phyloP scores from a whole-genome alignment of 2,113 vertebrate species.

The Miniopterus natalensis region DNA sequence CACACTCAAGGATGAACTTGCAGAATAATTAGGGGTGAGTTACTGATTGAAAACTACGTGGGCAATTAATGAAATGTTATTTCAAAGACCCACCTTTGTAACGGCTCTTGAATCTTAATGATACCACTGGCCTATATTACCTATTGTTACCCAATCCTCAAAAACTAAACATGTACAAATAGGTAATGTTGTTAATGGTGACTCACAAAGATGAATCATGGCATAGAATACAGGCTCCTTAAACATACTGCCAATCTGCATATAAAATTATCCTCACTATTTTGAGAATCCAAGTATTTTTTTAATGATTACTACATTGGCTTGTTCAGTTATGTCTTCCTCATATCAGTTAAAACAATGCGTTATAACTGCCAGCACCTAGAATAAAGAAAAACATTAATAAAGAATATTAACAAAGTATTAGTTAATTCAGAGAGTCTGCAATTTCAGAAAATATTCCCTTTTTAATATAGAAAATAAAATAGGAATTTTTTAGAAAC shows the following conservation, averaged over 20 bases:
- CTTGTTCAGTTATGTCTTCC: background rate
- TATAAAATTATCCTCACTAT: background rate
- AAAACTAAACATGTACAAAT: constrained; percentile 56
- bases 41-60: constrained; percentile 72
- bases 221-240: background rate
- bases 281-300: constrained; percentile 34
- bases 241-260: constrained; percentile 25
- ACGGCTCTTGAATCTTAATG: constrained; percentile 71
- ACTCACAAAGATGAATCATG: constrained; percentile 68
- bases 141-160: constrained; percentile 58
- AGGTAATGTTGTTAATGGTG: constrained; percentile 61
- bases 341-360: background rate
- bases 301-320: background rate
- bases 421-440: background rate
- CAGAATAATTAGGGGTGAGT: constrained; percentile 73
- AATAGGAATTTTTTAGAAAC: background rate
- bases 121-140: constrained; percentile 49
- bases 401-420: constrained; percentile 23
- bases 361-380: background rate
- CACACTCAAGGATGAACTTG: constrained; percentile 63
- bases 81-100: constrained; percentile 53
- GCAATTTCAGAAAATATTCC: background rate
- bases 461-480: constrained; percentile 25
- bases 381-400: constrained; percentile 13
- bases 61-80: constrained; percentile 79